A percentile compares a stretch with the other conserved stretches of the same genome.
These are phyloP conservation scores for Tauraco erythrolophus DNA, from an alignment of 2,113 vertebrate genomes.

Conservation along the genomic window DNA sequence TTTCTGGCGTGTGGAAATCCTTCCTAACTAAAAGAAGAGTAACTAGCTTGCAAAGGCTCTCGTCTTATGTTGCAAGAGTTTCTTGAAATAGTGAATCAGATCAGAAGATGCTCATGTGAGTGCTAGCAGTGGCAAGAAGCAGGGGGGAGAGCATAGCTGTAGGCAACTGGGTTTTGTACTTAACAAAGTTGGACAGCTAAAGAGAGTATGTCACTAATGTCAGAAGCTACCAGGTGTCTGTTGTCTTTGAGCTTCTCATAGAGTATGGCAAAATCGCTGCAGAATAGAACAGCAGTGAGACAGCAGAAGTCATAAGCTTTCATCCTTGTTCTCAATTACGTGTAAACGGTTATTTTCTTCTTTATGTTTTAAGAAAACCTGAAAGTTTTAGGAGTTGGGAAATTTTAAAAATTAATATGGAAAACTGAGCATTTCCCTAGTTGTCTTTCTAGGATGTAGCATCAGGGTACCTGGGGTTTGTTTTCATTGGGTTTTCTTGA, in stretches of 20 bases:
- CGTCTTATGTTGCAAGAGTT: neutral
- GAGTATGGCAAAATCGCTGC: neutral
- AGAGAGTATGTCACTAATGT: neutral
- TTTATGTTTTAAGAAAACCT: neutral
- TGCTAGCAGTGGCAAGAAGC: neutral
- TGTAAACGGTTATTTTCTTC: neutral
- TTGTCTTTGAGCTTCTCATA: accelerated
- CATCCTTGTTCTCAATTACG: neutral
- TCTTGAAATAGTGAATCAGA: neutral
- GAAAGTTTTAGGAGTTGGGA: neutral
- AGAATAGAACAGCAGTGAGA: neutral
- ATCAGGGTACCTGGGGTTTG: neutral
- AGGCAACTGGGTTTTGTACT: neutral
- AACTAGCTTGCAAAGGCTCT: neutral
- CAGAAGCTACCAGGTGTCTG: neutral
- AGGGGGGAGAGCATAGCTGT: neutral
- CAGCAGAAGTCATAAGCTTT: neutral
- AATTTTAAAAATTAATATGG: neutral
- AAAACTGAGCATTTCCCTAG: neutral
- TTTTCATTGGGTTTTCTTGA: neutral
- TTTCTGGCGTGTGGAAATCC: neutral
- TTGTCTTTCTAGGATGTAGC: neutral
- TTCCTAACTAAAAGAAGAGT: neutral
- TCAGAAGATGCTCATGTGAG: neutral
- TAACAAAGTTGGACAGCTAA: neutral